Evolutionary conservation across 2,113 vertebrate species (phyloP), one percentile per base, ranked within the genome.

Genomic region (Rhegmatorhina hoffmannsi): DNA sequence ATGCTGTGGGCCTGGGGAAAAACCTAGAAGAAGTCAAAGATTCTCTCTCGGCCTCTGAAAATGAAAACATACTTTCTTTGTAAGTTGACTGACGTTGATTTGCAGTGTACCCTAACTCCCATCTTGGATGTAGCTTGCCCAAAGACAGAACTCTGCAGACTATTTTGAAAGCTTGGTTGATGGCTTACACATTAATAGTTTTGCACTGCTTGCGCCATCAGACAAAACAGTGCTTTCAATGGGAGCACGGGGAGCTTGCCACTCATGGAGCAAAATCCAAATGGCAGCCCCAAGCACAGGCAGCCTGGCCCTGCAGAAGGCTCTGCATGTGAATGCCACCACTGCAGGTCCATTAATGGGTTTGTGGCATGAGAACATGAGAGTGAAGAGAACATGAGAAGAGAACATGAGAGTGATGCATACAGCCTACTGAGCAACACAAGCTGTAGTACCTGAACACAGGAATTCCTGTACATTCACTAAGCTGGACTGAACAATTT

Each of bases 121-220:
- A 70, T 20, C 59, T 49, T 60, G 59, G 50, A 77, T 84, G 31
- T 18, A 74, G 59, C 67, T 40, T 68, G 31, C 46, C 59, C 47
- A 52, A 75, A 82, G 59, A 53, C 36, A 80, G 81, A 93, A 80
- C 44, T 88, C 19, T 25, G 31, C 23, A 38, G 56, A 50, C 84
- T 83, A 63, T 47, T 84, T n/a, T 63, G 74, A 95, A 84, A 92
- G 66, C 62, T 64, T 76, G 17, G 36, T 10, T 58, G 59, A 76
- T 19, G 9, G 31, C 49, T 95, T 76, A 36, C 17, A 73, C 9
- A 23, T 73, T 87, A 95, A 31, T 12, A 69, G 50, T 89, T 93
- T 85, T 66, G 68, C 2, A 16, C 50, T 70, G 63, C 46, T 91
- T 85, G 55, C 46, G 90, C 47, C 69, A 59, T 55, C 80, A 92